Evolutionary conservation across 2,888 invertebrate genomes (phyloP), one percentile per base, ranked within the genome.

Genomic region (Phyto melanocephala): DNA sequence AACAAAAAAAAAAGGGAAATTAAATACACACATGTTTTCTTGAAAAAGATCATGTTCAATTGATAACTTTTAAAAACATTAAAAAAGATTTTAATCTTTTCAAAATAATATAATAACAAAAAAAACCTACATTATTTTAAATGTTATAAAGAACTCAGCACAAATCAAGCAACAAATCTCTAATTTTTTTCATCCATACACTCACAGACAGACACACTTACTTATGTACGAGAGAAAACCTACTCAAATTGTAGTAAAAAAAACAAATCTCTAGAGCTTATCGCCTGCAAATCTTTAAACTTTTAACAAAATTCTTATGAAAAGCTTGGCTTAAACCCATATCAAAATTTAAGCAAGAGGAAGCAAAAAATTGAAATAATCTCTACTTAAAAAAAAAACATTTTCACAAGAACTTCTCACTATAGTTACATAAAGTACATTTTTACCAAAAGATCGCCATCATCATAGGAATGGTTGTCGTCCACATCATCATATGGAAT

Each of bases 221-320:
- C n/a, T 62, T 10, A 52, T 22, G 15, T 33, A 40, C 13, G n/a
- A 42, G 15, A 47, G 58, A 47, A 80, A 80, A 71, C 75, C 80
- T 76, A 80, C 77, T 74, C 81, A 77, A 65, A 81, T 62, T 67
- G 72, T 81, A 54, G 67, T 52, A 54, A 50, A 54, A 67, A 63
- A 28, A 76, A 68, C 60, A 82, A 82, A 82, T 82, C 82, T 82
- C 75, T 75, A 50, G 15, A 71, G 72, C 42, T 82, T 82, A 82
- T 82, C 82, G 35, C 20, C 17, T 71, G 47, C 2, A 76, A 79
- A 82, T 82, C 82, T 82, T 71, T 79, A 74, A 75, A 79, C 63
- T 75, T 74, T 77, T 78, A 77, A 74, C 56, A 78, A 80, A 84
- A 83, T 86, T 86, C 86, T 83, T 85, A 85, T 76, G 85, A 85